Base-by-base conservation (phyloP, 2,888 invertebrate genomes). In the Cantharis nigra region DNA sequence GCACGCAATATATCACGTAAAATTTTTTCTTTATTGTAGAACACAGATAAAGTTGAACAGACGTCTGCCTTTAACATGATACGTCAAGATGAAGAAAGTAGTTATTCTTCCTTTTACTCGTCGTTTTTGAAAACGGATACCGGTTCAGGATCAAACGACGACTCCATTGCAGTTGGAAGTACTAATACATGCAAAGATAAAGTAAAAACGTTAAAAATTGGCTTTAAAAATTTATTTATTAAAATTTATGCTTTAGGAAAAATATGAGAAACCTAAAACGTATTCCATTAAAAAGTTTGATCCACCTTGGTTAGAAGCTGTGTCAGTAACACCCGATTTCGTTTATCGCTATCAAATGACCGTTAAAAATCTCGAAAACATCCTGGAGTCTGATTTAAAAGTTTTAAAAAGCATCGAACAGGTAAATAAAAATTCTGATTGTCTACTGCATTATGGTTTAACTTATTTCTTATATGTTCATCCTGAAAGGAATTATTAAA, bases 51-150 rank as follows among this genome's bases (percentile, higher is more conserved):
- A 7, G 13, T 20, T n/a, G 67, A 78, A 23, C 69, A 75, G 26
- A 71, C 70, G 49, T 70, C 71, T 63, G 71, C 20, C 11, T 33
- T 69, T 9, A 76, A 71, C 67, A 16, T 71, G 16, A 67, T 23
- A 67, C 49, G 65, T 13, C 85, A 4, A 74, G 88, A 88, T 74
- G 92, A 91, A 33, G 93, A 93, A 49, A 94, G 93, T 85, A 93
- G 92, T 85, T 91, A 90, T 82, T 94, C 94, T 0, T 94, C 93
- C 0, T 93, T 93, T 82, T 93, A 93, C 85, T 94, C 93, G 0
- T 94, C 93, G 0, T 93, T 93, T 83, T 90, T 93, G 72, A 93
- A 92, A 87, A 94, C 92, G 0, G 93, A 93, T 74, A 91, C 88
- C 14, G 87, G 87, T 4, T 89, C 89, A 64, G 87, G 87, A 16